These are phyloP conservation scores for Tinamus guttatus DNA, from an alignment of 2,113 vertebrate species.

Conservation along the genomic window DNA sequence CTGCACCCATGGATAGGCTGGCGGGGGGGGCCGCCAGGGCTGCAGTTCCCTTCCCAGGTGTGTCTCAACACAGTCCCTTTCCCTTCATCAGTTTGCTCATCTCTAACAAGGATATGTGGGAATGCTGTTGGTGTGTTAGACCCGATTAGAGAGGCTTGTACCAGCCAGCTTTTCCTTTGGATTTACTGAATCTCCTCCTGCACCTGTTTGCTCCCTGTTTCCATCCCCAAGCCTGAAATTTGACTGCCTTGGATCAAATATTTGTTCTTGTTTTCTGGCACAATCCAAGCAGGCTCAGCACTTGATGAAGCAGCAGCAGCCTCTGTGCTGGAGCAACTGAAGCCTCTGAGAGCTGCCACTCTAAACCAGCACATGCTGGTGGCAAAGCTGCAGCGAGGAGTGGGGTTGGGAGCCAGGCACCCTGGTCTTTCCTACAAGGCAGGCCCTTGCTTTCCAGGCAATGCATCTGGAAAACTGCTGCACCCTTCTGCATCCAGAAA, in stretches of 20 bases:
- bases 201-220: neutral
- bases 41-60: neutral
- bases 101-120: neutral
- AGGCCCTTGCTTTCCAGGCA: neutral
- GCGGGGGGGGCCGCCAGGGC: neutral
- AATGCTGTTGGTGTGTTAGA: rapidly evolving
- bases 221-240: neutral
- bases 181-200: neutral
- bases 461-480: rapidly evolving
- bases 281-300: neutral
- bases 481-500: neutral
- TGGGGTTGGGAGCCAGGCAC: neutral
- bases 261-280: neutral
- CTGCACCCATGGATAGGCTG: rapidly evolving
- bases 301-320: neutral
- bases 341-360: neutral
- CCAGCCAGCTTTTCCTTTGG: neutral
- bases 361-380: neutral
- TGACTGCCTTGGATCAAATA: neutral
- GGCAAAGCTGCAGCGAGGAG: neutral
- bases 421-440: neutral
- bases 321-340: no score
- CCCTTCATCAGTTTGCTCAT: neutral
- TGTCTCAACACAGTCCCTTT: neutral
- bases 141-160: neutral